Conservation (phyloP, 2,888 invertebrate species). For the Galeruca laticollis region DNA sequence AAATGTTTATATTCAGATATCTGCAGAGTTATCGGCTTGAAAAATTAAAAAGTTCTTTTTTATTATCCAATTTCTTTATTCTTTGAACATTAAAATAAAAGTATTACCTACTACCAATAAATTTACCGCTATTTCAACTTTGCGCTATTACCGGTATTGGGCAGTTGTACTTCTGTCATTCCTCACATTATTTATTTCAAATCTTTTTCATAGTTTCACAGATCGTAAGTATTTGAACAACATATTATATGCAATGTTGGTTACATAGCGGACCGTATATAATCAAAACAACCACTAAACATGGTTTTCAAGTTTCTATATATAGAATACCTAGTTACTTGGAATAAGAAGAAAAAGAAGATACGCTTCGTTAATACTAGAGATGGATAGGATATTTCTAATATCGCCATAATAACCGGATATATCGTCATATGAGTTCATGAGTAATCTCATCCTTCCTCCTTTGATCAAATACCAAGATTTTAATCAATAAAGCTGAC, state of each 20-base stretch:
- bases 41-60: too few species aligned
- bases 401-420: not conserved
- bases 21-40: too few species aligned
- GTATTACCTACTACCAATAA: not conserved
- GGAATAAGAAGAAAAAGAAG: conserved; percentile 29
- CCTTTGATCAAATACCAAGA: too few species aligned
- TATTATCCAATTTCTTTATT: too few species aligned
- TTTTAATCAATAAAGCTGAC: too few species aligned
- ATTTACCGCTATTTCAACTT: not conserved
- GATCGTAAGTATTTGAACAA: conserved; percentile 5
- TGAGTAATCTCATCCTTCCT: too few species aligned
- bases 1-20: too few species aligned
- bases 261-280: conserved; percentile 23
- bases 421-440: not conserved
- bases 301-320: conserved; percentile 42
- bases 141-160: not conserved
- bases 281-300: conserved; percentile 42
- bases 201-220: conserved; percentile 5
- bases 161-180: not conserved
- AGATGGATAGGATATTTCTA: conserved; percentile 2
- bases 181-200: not conserved
- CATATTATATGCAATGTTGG: conserved; percentile 17
- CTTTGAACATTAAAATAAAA: too few species aligned
- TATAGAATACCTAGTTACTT: conserved; percentile 35
- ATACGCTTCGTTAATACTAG: conserved; percentile 28